A percentile compares a stretch with the other conserved stretches of the same genome.
Evolutionary conservation across 2,113 vertebrate species (phyloP).

Genomic region (Callopanchax toddi): DNA sequence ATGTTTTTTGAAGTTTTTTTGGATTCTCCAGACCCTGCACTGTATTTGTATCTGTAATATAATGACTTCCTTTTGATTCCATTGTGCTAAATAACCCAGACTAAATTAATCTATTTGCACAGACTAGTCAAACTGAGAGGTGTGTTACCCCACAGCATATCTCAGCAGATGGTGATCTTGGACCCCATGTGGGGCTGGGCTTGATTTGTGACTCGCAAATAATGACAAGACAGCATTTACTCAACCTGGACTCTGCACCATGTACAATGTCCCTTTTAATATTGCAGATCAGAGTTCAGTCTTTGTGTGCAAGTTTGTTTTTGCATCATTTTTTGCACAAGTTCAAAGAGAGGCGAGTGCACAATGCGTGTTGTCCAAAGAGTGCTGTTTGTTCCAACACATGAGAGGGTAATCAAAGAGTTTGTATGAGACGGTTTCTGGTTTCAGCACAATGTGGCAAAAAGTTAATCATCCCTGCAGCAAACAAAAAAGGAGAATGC

Average conservation of each 20-base stretch:
- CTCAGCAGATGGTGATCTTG: slow-evolving; percentile 26
- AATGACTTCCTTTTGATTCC: no score
- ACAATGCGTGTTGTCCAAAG: neutral
- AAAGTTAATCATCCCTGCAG: neutral
- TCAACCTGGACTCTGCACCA: slow-evolving; percentile 68
- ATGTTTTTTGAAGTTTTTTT: no score
- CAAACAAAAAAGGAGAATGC: neutral
- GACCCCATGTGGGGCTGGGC: neutral
- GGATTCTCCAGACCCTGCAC: no score
- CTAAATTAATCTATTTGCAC: neutral
- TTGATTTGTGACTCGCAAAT: slow-evolving; percentile 20
- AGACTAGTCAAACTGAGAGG: slow-evolving; percentile 21
- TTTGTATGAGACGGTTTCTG: neutral
- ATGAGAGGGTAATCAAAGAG: neutral
- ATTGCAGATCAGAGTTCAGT: slow-evolving; percentile 52
- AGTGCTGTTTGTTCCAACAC: neutral
- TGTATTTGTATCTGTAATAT: no score
- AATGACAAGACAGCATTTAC: slow-evolving; percentile 48
- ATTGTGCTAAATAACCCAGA: no score
- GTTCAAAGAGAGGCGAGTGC: neutral
- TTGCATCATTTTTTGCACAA: slow-evolving; percentile 16
- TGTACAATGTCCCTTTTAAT: slow-evolving; percentile 47
- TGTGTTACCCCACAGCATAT: slow-evolving; percentile 3
- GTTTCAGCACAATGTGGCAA: neutral
- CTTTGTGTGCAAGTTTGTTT: neutral